phyloP scores from a whole-genome alignment of 2,113 vertebrate species.

The Larimichthys polyactis region DNA sequence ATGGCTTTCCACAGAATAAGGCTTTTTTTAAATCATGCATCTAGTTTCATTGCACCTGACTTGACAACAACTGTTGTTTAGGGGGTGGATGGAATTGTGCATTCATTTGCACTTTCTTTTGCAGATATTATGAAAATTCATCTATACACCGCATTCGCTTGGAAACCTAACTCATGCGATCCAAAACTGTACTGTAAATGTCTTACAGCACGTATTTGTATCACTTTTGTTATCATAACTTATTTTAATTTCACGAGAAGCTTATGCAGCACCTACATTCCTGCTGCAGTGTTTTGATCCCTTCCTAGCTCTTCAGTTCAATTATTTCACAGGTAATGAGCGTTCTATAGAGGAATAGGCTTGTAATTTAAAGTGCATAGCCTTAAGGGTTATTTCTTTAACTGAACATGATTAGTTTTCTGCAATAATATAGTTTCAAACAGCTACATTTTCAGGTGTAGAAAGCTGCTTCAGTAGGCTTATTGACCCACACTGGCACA shows the following conservation, averaged over 20 bases:
- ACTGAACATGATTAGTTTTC: conserved; percentile 35
- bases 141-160: background rate
- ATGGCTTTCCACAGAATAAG: too few relatives aligned
- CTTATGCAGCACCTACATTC: background rate
- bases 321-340: conserved; percentile 51
- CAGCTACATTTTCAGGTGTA: conserved; percentile 19
- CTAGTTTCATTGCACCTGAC: too few relatives aligned
- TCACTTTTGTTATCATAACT: conserved; percentile 5
- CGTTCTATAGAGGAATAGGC: conserved; percentile 31
- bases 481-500: conserved; percentile 46
- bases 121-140: background rate
- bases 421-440: conserved; percentile 28
- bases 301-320: conserved; percentile 22
- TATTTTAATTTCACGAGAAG: conserved; percentile 11
- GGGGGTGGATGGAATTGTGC: background rate
- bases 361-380: conserved; percentile 37
- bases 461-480: conserved; percentile 37
- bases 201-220: too few relatives aligned
- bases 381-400: conserved; percentile 44
- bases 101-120: background rate
- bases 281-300: conserved; percentile 19
- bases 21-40: too few relatives aligned
- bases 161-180: background rate
- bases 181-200: too few relatives aligned
- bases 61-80: too few relatives aligned